These are phyloP conservation scores for Conomelus anceps DNA, from an alignment of 2,888 invertebrate species.

Conservation along the genomic window DNA sequence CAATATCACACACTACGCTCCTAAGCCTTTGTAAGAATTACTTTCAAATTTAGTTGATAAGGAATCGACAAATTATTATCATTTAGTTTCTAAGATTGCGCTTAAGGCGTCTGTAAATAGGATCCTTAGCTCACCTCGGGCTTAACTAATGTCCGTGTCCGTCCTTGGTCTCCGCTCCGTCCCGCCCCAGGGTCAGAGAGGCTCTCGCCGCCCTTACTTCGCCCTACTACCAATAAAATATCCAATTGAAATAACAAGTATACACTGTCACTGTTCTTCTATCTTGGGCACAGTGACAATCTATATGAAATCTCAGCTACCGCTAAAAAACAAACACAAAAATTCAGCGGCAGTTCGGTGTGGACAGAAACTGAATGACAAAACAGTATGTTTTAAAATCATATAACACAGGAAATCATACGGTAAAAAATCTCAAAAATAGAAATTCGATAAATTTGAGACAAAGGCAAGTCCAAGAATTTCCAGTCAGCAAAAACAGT, in stretches of 20 bases:
- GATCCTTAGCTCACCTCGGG: neutral
- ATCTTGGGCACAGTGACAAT: neutral
- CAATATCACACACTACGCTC: neutral
- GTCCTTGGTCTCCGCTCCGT: neutral
- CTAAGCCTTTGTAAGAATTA: neutral
- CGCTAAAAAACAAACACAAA: neutral
- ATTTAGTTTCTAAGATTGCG: neutral
- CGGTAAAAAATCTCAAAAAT: neutral
- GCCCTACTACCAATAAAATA: too few relatives aligned
- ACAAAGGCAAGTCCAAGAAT: too few relatives aligned
- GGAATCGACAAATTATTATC: neutral
- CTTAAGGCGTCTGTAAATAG: neutral
- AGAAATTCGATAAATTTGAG: too few relatives aligned
- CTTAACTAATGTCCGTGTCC: neutral
- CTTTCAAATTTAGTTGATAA: neutral
- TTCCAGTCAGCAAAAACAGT: too few relatives aligned
- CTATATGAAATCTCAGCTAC: neutral
- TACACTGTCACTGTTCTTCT: neutral
- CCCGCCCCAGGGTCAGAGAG: too few relatives aligned
- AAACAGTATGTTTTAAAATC: neutral
- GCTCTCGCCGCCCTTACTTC: too few relatives aligned
- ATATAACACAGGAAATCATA: neutral
- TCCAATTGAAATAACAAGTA: too few relatives aligned
- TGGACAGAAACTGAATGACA: neutral
- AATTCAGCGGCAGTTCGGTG: neutral